Base-by-base conservation (phyloP, 2,888 invertebrate species). In the Synergus japonicus region DNA sequence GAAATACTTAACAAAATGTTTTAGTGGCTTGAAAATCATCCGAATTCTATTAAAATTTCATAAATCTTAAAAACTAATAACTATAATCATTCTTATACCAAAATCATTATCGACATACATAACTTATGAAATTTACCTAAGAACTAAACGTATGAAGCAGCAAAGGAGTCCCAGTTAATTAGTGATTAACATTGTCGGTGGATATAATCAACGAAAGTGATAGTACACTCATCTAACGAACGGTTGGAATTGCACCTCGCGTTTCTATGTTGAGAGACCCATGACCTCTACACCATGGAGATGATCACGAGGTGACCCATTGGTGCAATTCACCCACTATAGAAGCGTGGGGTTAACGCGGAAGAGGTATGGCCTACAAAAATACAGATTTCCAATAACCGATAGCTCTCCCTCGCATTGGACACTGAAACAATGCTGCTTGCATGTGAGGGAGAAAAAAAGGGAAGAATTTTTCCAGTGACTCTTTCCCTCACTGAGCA, bases 381-480 rank as follows among this genome's bases (percentile, higher is more conserved):
- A 90, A 90, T 90, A 90, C 88, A 91, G 90, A 90, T 91, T 90
- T 90, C 91, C 91, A 90, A 91, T 91, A 91, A 90, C 90, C 91
- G 90, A 91, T 91, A 90, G 85, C 84, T 85, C 84, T 77, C 77
- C 76, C 79, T 64, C 64, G 66, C 63, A 77, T 78, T 64, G 82
- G 76, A 69, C 46, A 79, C 76, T 80, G 84, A 82, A 84, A 84
- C 84, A 84, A 83, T 84, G 67, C 73, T 64, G 73, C 60, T 18
- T n/a, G 60, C 82, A 80, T 15, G 76, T 22, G 67, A 67, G 77
- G 65, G 43, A 76, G 67, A 12, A 22, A 49, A 13, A 60, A 63
- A 76, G 77, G 54, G 80, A 67, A 18, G 8, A 13, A 69, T 41
- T 77, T 49, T 76, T 66, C 66, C 63, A 67, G 54, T 22, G 54